Evolutionary conservation across 2,113 vertebrate genomes (phyloP).

Genomic region (Gracilinanus agilis): DNA sequence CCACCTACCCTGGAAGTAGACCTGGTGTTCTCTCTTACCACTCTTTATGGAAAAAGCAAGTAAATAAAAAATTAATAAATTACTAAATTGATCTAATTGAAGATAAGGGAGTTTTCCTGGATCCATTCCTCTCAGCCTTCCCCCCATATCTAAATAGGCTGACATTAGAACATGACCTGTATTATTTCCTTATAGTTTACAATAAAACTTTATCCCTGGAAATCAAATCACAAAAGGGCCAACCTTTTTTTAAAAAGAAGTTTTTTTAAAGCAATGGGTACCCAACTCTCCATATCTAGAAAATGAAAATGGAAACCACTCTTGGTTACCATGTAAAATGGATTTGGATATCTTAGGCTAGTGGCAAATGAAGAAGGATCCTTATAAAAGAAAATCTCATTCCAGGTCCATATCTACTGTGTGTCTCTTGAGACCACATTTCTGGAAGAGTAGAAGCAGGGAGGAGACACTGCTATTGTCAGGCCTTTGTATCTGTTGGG

Average conservation of each 20-base stretch:
- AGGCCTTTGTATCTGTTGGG: neutral
- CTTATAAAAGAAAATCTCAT: neutral
- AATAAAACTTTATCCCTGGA: neutral
- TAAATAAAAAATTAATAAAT: constrained; percentile 57
- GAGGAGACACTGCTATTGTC: neutral
- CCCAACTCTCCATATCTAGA: neutral
- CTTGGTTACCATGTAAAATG: neutral
- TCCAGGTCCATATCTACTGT: neutral
- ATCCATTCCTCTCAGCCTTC: neutral
- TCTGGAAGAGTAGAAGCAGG: neutral
- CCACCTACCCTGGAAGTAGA: constrained; percentile 40
- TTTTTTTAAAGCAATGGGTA: too few species aligned
- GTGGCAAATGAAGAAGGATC: neutral
- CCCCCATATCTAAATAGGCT: neutral
- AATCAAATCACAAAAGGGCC: constrained; percentile 7
- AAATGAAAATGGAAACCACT: neutral
- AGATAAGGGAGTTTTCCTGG: constrained; percentile 74
- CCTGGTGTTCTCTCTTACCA: constrained; percentile 71
- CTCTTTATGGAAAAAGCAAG: constrained; percentile 59
- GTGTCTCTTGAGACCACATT: neutral
- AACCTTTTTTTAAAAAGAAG: constrained; percentile 5
- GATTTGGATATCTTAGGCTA: neutral
- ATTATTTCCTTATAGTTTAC: neutral
- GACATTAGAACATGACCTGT: neutral
- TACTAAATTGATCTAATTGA: constrained; percentile 77